Conservation (phyloP, 2,113 vertebrate species). For the Oreochromis spilurus region DNA sequence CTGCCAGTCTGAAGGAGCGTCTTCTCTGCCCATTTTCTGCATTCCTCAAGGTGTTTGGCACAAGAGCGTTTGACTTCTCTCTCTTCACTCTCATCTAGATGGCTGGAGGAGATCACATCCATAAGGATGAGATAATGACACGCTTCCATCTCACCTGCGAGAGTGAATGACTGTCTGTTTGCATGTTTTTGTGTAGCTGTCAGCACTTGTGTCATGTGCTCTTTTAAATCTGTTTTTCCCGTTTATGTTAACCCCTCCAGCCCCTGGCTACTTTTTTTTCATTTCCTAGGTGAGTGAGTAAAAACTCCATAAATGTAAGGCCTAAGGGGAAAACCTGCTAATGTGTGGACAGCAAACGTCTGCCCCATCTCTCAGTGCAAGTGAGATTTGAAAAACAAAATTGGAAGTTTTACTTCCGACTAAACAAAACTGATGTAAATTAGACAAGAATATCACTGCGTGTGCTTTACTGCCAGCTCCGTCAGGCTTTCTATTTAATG, state of each 20-base stretch:
- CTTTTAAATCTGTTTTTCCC: neutral
- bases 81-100: conserved; percentile 17
- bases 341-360: neutral
- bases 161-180: neutral
- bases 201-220: neutral
- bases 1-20: neutral
- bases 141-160: neutral
- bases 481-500: neutral
- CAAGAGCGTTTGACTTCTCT: conserved; percentile 18
- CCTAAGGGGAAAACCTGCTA: neutral
- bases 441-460: neutral
- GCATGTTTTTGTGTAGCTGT: neutral
- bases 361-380: neutral
- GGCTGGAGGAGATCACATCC: neutral
- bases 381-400: neutral
- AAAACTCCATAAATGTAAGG: neutral
- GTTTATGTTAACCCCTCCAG: neutral
- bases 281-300: neutral
- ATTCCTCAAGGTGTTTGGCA: conserved; percentile 49
- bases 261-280: neutral
- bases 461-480: neutral
- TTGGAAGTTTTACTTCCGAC: neutral
- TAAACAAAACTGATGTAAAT: neutral
- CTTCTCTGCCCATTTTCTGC: conserved; percentile 2
- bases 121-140: conserved; percentile 12